Percentiles rank a stretch among this genome's conserved stretches.
These are phyloP conservation scores for Brachionus manjavacas DNA, from an alignment of 1,140 invertebrate genomes.

Conservation along the genomic window DNA sequence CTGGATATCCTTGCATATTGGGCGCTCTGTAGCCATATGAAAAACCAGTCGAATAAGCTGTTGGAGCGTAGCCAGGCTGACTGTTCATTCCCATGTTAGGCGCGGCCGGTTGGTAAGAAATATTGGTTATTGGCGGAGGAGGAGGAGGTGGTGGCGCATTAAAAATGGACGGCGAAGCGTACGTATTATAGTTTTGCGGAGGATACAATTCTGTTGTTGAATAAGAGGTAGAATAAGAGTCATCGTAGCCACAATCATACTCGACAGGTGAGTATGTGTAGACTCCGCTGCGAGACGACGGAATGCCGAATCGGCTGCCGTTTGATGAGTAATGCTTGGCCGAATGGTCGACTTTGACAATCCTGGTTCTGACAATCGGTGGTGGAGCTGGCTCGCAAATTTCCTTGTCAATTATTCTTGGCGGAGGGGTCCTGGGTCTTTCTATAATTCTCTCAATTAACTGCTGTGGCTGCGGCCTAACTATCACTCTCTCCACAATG, in stretches of 20 bases:
- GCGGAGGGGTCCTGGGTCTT: constrained; percentile 42
- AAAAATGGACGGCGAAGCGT: constrained; percentile 9
- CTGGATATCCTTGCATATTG: not conserved
- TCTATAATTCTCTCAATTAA: constrained; percentile 43
- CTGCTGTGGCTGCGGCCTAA: constrained; percentile 32
- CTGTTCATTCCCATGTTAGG: not conserved
- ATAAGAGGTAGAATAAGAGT: constrained; percentile 21
- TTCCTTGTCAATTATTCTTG: constrained; percentile 40
- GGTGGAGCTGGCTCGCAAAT: constrained; percentile 38
- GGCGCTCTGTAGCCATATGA: not conserved
- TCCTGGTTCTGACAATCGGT: constrained; percentile 37
- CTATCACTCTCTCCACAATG: constrained; percentile 37
- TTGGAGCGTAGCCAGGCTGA: not conserved
- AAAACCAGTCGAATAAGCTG: not conserved
- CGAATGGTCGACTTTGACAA: constrained; percentile 37
- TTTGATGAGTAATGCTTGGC: not conserved
- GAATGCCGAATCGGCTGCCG: not conserved
- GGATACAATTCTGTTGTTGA: constrained; percentile 25
- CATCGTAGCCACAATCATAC: not conserved
- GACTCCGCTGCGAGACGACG: not conserved
- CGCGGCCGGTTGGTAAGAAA: not conserved
- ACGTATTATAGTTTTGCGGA: not conserved
- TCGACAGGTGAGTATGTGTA: not conserved
- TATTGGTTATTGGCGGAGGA: not conserved
- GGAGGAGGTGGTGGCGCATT: not conserved